Percentiles rank a stretch among this genome's conserved stretches.
phyloP scores from a whole-genome alignment of 2,888 invertebrate genomes.

The Nomada lathburiana region DNA sequence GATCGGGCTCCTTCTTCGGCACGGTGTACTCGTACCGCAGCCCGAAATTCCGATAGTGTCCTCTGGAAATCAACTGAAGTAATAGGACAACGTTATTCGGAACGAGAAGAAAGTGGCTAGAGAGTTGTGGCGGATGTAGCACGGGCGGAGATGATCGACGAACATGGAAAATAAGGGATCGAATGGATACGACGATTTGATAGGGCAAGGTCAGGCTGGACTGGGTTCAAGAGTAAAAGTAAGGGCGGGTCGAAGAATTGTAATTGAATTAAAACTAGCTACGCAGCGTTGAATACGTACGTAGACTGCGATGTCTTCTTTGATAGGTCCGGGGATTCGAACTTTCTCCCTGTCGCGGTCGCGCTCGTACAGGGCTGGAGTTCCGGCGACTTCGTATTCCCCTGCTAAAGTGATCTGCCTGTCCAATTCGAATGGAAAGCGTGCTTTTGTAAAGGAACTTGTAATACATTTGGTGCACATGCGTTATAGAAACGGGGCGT shows the following conservation, averaged over 20 bases:
- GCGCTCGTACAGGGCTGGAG: conserved; percentile 85
- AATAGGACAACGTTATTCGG: conserved; percentile 52
- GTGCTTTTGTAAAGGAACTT: not conserved
- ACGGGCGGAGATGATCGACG: not conserved
- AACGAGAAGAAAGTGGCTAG: conserved; percentile 39
- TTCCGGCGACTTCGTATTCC: conserved; percentile 84
- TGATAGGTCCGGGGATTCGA: conserved; percentile 87
- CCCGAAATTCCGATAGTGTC: conserved; percentile 90
- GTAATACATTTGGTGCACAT: conserved; percentile 35
- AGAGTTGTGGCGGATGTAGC: not conserved
- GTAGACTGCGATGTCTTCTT: conserved; percentile 87
- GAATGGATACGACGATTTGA: too few relatives aligned
- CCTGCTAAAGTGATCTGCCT: conserved; percentile 84
- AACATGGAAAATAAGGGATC: not conserved
- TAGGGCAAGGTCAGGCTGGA: not conserved
- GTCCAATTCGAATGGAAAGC: conserved; percentile 50
- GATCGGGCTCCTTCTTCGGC: conserved; percentile 86
- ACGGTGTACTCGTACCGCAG: conserved; percentile 94
- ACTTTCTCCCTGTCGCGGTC: conserved; percentile 86
- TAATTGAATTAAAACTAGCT: not conserved
- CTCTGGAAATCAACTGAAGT: conserved; percentile 79
- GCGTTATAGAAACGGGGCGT: too few relatives aligned
- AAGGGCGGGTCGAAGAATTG: not conserved
- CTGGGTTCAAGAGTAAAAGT: not conserved
- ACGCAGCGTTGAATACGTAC: conserved; percentile 82